A percentile compares a stretch with the other conserved stretches of the same genome.
Evolutionary conservation across 1,140 invertebrate species (phyloP).

Genomic region (Coenobita brevimanus): DNA sequence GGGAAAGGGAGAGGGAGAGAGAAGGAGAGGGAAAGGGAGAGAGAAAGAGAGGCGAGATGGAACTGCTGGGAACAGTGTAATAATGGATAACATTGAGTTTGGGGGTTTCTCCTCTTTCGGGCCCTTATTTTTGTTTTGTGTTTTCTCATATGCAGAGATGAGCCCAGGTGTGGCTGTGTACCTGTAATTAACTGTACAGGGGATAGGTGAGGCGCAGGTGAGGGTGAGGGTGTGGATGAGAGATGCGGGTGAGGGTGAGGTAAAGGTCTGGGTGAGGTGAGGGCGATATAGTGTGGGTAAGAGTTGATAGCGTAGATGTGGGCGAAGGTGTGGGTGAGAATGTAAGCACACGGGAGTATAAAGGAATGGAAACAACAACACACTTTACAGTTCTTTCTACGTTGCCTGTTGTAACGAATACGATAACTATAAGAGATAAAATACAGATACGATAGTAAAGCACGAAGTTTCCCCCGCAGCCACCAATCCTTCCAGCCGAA

Average conservation of each 20-base stretch:
- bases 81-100: neutral
- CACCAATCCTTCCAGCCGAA: no score
- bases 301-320: neutral
- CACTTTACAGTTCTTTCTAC: no score
- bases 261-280: slow-evolving; percentile 27
- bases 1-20: neutral
- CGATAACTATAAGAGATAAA: no score
- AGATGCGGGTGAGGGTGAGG: slow-evolving; percentile 19
- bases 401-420: no score
- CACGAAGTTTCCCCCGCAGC: no score
- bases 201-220: neutral
- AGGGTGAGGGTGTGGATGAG: neutral
- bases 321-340: neutral
- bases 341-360: neutral
- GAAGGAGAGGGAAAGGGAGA: neutral
- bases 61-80: neutral
- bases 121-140: no score
- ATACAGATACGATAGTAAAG: no score
- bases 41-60: neutral
- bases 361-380: neutral
- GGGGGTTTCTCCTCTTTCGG: no score
- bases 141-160: no score
- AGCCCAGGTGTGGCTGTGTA: no score
- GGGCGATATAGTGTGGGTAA: neutral
- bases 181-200: no score